A percentile compares a stretch with the other conserved stretches of the same genome.
Evolutionary conservation across 2,888 invertebrate species (phyloP).

Genomic region (Psylliodes chrysocephalus): DNA sequence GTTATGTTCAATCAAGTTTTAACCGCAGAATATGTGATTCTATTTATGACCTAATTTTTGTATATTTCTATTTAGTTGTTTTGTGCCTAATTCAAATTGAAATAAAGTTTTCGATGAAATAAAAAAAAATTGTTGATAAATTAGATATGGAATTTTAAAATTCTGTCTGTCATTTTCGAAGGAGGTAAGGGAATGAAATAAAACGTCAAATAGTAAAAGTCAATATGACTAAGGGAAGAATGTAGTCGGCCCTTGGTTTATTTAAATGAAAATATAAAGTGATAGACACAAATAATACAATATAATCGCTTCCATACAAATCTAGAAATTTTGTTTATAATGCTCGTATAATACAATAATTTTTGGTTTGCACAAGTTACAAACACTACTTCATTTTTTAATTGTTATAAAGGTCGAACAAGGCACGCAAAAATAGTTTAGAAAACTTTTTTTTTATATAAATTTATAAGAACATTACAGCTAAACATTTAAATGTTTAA

Average conservation of each 20-base stretch:
- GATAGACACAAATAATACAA: slow-evolving; percentile 58
- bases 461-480: slow-evolving; percentile 49
- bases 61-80: too few relatives aligned
- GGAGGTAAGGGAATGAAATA: slow-evolving; percentile 38
- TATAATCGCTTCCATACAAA: slow-evolving; percentile 60
- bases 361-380: slow-evolving; percentile 52
- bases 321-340: slow-evolving; percentile 58
- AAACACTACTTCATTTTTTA: slow-evolving; percentile 48
- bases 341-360: slow-evolving; percentile 51
- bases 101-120: too few relatives aligned
- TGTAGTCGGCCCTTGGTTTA: slow-evolving; percentile 61
- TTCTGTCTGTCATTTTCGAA: too few relatives aligned
- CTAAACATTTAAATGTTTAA: slow-evolving; percentile 54
- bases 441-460: slow-evolving; percentile 52
- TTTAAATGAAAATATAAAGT: slow-evolving; percentile 64
- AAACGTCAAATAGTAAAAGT: slow-evolving; percentile 56
- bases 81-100: too few relatives aligned
- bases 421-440: slow-evolving; percentile 63
- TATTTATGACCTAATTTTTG: too few relatives aligned
- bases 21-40: too few relatives aligned
- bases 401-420: slow-evolving; percentile 59
- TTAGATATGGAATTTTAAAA: too few relatives aligned
- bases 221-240: slow-evolving; percentile 63
- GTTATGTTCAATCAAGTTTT: too few relatives aligned
- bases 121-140: too few relatives aligned